Evolutionary conservation across 2,797 vertebrate species (phyloP).

Genomic region (Acanthurus lineatus): DNA sequence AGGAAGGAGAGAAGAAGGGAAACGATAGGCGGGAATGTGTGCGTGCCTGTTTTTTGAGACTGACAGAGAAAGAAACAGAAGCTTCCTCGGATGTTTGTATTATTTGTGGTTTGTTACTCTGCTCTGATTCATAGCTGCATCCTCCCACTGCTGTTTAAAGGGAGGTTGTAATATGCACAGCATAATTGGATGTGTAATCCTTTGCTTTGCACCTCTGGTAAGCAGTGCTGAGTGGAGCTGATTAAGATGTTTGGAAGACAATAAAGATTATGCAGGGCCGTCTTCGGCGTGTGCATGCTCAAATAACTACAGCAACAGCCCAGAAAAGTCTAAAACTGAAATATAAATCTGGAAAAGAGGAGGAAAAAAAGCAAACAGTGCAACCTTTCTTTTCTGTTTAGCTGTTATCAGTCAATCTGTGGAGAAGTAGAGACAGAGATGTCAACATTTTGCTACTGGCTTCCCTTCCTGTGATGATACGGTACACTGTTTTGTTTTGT

Average conservation of each 20-base stretch:
- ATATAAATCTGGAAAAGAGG: slow-evolving; percentile 4
- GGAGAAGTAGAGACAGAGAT: slow-evolving; percentile 38
- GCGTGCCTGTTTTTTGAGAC: slow-evolving; percentile 6
- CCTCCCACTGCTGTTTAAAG: slow-evolving; percentile 67
- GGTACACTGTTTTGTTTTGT: slow-evolving; percentile 42
- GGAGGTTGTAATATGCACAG: slow-evolving; percentile 61
- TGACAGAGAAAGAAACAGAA: slow-evolving; percentile 29
- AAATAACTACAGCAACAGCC: slow-evolving; percentile 20
- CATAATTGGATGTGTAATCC: slow-evolving; percentile 76
- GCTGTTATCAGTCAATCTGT: slow-evolving; percentile 31
- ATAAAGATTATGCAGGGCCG: slow-evolving; percentile 57
- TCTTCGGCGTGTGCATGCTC: slow-evolving; percentile 38
- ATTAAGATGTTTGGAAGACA: slow-evolving; percentile 76
- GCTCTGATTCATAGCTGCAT: slow-evolving; percentile 63
- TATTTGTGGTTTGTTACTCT: slow-evolving; percentile 66
- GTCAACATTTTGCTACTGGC: slow-evolving; percentile 30
- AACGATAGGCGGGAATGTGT: slow-evolving; percentile 5
- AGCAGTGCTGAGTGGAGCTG: slow-evolving; percentile 68
- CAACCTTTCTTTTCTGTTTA: background rate
- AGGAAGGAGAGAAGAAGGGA: slow-evolving; percentile 37
- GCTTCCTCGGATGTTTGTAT: slow-evolving; percentile 52
- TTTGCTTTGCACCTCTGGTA: slow-evolving; percentile 73
- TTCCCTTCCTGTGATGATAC: slow-evolving; percentile 26
- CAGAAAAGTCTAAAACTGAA: slow-evolving; percentile 18
- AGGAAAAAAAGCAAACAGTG: background rate